Evolutionary conservation across 2,888 invertebrate genomes (phyloP).

Genomic region (Pachycephus smyrnensis): DNA sequence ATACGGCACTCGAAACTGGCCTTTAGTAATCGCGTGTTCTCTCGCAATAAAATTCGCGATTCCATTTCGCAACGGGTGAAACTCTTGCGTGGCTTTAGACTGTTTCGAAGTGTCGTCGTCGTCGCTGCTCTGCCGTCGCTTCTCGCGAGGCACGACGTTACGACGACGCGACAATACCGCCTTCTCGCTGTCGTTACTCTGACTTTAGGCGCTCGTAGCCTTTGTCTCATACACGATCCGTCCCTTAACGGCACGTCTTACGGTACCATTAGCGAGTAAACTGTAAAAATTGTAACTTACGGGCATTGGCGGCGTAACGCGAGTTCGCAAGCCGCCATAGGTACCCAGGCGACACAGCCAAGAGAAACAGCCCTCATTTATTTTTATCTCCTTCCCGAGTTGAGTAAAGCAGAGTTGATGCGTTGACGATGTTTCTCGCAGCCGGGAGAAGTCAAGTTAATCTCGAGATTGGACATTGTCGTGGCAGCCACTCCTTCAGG

Average conservation of each 20-base stretch:
- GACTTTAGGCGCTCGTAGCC: not conserved
- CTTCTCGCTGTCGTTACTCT: not conserved
- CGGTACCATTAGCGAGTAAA: not conserved
- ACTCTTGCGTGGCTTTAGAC: not conserved
- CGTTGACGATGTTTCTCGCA: conserved; percentile 30
- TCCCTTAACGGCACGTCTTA: not conserved
- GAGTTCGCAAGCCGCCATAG: not conserved
- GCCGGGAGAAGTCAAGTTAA: conserved; percentile 26
- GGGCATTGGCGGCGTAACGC: not conserved
- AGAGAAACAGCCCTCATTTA: conserved; percentile 26
- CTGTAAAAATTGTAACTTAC: conserved; percentile 5
- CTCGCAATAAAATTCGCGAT: not conserved
- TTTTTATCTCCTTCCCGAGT: conserved; percentile 43
- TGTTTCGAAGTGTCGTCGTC: not conserved
- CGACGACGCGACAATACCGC: not conserved
- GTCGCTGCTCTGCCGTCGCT: not conserved
- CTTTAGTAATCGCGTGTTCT: not conserved
- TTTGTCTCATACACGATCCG: not conserved
- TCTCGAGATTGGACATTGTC: conserved; percentile 11
- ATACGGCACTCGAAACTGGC: not conserved
- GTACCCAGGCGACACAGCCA: not conserved
- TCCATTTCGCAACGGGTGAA: not conserved
- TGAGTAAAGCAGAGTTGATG: conserved; percentile 43
- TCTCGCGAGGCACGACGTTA: not conserved
- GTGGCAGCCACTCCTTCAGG: not conserved